Percentiles rank a stretch among this genome's conserved stretches.
These are phyloP conservation scores for Xyliphius kryptos DNA, from an alignment of 2,113 vertebrate species.

Conservation along the genomic window DNA sequence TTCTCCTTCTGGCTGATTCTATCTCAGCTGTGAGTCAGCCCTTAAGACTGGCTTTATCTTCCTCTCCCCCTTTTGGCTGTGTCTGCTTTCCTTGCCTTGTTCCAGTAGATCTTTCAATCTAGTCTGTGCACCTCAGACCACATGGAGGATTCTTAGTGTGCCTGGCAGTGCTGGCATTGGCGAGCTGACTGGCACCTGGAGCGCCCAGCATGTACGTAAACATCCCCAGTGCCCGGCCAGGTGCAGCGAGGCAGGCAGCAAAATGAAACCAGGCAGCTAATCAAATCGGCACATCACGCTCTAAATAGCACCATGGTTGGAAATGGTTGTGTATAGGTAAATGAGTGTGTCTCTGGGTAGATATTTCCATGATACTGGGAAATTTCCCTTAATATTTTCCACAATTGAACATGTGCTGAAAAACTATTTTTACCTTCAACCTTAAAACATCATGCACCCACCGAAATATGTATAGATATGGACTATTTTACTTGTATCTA, in stretches of 20 bases:
- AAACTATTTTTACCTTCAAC: too few species aligned
- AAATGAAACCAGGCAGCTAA: slow-evolving; percentile 48
- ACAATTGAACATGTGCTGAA: too few species aligned
- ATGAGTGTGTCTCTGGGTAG: background rate
- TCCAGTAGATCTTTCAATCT: slow-evolving; percentile 16
- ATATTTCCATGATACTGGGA: too few species aligned
- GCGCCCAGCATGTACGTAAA: slow-evolving; percentile 48
- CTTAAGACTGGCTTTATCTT: background rate
- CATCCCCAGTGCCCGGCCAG: slow-evolving; percentile 42
- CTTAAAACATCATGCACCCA: too few species aligned
- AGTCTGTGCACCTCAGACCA: slow-evolving; percentile 14
- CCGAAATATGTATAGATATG: too few species aligned
- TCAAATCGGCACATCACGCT: slow-evolving; percentile 53
- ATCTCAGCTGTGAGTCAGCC: slow-evolving; percentile 8
- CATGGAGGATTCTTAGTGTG: slow-evolving; percentile 8
- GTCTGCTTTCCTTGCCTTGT: slow-evolving; percentile 9
- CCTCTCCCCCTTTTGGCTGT: slow-evolving; percentile 7
- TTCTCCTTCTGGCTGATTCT: slow-evolving; percentile 11
- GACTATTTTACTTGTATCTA: too few species aligned
- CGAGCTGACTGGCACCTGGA: slow-evolving; percentile 54
- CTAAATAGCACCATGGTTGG: slow-evolving; percentile 42
- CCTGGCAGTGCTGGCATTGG: slow-evolving; percentile 14
- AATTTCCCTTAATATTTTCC: too few species aligned
- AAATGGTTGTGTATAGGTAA: background rate
- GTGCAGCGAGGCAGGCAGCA: slow-evolving; percentile 44